Evolutionary conservation across 2,797 vertebrate genomes (phyloP).

Genomic region (Urocyon cinereoargenteus): DNA sequence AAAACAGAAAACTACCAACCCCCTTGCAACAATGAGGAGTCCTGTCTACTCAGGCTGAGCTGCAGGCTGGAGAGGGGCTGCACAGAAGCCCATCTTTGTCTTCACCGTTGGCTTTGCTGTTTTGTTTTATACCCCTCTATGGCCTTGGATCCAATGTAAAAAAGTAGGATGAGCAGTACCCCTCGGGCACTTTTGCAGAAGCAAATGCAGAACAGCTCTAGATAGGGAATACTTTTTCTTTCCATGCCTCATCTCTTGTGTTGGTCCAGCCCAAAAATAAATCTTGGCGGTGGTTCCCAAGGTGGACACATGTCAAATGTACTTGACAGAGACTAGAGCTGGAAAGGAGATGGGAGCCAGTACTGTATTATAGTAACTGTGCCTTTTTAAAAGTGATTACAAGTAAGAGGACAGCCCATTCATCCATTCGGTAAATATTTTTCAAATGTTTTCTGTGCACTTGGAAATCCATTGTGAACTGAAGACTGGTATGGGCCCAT

Average conservation of each 20-base stretch:
- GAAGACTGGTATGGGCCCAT: neutral
- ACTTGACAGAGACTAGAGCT: neutral
- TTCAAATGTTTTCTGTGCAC: neutral
- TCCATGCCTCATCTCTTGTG: neutral
- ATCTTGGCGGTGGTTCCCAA: constrained; percentile 18
- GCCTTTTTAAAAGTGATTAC: neutral
- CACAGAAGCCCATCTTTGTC: neutral
- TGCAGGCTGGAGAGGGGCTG: neutral
- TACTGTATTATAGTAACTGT: neutral
- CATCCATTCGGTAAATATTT: neutral
- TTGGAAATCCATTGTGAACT: neutral
- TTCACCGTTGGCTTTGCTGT: neutral
- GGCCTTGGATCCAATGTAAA: neutral
- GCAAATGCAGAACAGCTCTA: neutral
- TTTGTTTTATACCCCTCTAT: neutral
- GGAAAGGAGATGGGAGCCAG: neutral
- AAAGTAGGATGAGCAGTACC: neutral
- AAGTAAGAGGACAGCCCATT: neutral
- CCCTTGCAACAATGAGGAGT: neutral
- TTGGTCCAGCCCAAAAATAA: constrained; percentile 1
- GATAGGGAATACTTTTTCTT: neutral
- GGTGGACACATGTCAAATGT: neutral
- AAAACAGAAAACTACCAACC: neutral
- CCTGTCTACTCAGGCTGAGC: neutral
- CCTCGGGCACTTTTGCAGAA: neutral